phyloP scores from a whole-genome alignment of 2,888 invertebrate genomes.

The Eupithecia tripunctaria region DNA sequence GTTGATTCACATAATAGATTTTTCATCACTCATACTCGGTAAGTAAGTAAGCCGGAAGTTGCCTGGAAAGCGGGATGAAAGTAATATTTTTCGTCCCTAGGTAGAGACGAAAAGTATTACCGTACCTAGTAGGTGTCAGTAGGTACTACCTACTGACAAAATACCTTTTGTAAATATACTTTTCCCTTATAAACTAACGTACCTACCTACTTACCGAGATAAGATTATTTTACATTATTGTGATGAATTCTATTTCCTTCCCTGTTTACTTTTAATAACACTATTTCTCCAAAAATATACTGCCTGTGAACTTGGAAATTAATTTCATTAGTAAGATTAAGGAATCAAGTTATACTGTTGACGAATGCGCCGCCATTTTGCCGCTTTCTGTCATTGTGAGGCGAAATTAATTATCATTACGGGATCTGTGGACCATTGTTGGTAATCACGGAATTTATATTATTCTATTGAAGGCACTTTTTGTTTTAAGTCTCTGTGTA shows the following conservation, averaged over 20 bases:
- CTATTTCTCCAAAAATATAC: constrained; percentile 21
- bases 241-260: background rate
- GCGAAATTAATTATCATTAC: constrained; percentile 61
- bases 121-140: too few species aligned
- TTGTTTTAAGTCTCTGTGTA: constrained; percentile 2
- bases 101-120: too few species aligned
- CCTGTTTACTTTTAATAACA: background rate
- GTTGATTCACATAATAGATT: too few species aligned
- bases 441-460: constrained; percentile 38
- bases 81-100: too few species aligned
- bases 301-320: constrained; percentile 38
- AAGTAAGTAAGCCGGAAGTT: too few species aligned
- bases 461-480: constrained; percentile 28
- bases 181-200: background rate
- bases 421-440: constrained; percentile 55
- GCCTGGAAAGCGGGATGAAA: too few species aligned
- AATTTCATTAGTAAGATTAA: constrained; percentile 45
- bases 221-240: background rate
- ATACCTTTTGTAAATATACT: too few species aligned
- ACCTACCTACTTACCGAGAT: background rate
- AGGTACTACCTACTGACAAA: too few species aligned
- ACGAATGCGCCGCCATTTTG: constrained; percentile 46
- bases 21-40: too few species aligned
- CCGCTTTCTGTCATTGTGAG: constrained; percentile 49
- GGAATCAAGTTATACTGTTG: constrained; percentile 50